These are phyloP conservation scores for Acanthosoma haemorrhoidale DNA, from an alignment of 2,888 invertebrate genomes.

Conservation along the genomic window DNA sequence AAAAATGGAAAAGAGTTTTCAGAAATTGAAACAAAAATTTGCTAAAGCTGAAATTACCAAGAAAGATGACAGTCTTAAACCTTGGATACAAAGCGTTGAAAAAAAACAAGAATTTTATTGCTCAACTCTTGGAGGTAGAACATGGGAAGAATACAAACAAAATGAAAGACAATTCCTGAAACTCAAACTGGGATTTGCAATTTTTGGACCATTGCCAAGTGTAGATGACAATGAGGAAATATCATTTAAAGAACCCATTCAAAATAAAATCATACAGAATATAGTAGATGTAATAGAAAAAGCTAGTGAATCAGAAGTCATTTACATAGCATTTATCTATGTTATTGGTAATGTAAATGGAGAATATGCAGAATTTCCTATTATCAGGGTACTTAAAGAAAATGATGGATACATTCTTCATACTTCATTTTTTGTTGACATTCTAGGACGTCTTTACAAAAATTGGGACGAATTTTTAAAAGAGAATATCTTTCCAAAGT, in stretches of 20 bases:
- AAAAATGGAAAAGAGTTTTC: not conserved
- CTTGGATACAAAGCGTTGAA: not conserved
- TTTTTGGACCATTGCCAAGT: not conserved
- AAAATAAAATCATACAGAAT: not conserved
- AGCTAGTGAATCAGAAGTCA: not conserved
- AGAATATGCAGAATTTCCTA: slow-evolving; percentile 20
- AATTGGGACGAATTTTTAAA: slow-evolving; percentile 11
- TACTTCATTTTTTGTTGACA: not conserved
- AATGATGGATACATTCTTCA: not conserved
- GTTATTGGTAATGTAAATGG: slow-evolving; percentile 8
- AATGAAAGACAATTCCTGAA: not conserved
- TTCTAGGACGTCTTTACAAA: slow-evolving; percentile 2
- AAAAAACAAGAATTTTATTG: not conserved
- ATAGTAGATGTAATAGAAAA: not conserved
- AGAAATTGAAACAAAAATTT: not conserved
- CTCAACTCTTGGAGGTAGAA: not conserved
- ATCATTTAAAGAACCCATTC: not conserved
- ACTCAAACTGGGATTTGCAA: not conserved
- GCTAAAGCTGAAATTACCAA: not conserved
- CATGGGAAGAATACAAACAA: not conserved
- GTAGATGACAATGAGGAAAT: not conserved
- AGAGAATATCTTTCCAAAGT: slow-evolving; percentile 4
- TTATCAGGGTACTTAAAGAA: not conserved
- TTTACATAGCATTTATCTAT: slow-evolving; percentile 12
- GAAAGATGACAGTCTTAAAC: not conserved